These are phyloP conservation scores for Drosophila nannoptera DNA, from an alignment of 1,140 invertebrate species.

Conservation along the genomic window DNA sequence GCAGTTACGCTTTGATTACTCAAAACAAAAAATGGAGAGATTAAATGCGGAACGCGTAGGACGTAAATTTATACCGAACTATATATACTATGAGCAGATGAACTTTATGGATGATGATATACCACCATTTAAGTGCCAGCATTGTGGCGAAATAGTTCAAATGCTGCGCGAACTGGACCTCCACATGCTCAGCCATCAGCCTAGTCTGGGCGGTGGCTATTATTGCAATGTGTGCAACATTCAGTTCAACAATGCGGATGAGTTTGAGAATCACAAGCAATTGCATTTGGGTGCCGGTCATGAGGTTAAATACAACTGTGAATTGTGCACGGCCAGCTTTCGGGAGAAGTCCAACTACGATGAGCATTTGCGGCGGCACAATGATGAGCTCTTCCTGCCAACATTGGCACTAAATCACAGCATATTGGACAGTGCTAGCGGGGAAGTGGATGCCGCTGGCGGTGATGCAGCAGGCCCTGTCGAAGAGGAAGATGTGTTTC, in stretches of 20 bases:
- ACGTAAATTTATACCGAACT: conserved; percentile 64
- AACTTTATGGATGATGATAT: conserved; percentile 73
- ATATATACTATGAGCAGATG: conserved; percentile 74
- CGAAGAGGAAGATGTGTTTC: conserved; percentile 37
- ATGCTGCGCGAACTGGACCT: conserved; percentile 67
- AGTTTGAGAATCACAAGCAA: conserved; percentile 70
- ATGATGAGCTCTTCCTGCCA: conserved; percentile 70
- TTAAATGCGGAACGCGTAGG: conserved; percentile 62
- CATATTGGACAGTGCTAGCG: conserved; percentile 47
- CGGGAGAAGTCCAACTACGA: conserved; percentile 73
- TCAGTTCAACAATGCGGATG: conserved; percentile 58
- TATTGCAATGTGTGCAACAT: conserved; percentile 66
- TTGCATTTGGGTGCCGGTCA: conserved; percentile 57
- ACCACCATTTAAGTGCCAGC: conserved; percentile 72
- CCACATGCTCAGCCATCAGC: conserved; percentile 66
- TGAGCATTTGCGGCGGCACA: conserved; percentile 72
- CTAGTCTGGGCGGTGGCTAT: conserved; percentile 53
- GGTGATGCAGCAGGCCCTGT: not conserved
- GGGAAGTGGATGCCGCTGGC: conserved; percentile 15
- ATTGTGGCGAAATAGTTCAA: conserved; percentile 66
- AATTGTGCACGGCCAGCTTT: conserved; percentile 74
- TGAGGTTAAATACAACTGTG: conserved; percentile 67
- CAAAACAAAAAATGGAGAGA: conserved; percentile 71
- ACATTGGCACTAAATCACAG: conserved; percentile 63
- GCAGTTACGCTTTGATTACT: conserved; percentile 74